Evolutionary conservation across 1,140 invertebrate genomes (phyloP).

Genomic region (Ectropis grisescens): DNA sequence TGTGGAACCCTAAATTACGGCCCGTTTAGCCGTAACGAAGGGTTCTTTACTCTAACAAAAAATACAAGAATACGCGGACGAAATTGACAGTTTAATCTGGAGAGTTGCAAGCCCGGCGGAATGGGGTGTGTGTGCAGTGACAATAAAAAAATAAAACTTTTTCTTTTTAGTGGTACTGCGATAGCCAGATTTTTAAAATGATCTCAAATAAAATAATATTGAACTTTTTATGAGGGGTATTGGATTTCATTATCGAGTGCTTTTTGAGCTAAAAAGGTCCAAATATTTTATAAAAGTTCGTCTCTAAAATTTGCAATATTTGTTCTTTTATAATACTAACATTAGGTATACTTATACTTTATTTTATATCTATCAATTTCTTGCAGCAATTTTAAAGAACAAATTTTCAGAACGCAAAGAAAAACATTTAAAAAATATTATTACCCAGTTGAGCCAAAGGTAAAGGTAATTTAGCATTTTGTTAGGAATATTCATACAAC

Average conservation of each 20-base stretch:
- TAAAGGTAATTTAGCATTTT: too few relatives aligned
- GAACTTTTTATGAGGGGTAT: too few relatives aligned
- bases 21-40: constrained; percentile 36
- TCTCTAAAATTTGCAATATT: not conserved
- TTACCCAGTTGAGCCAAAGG: too few relatives aligned
- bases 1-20: constrained; percentile 51
- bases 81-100: constrained; percentile 58
- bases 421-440: too few relatives aligned
- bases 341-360: too few relatives aligned
- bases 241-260: not conserved
- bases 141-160: not conserved
- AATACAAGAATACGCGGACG: constrained; percentile 19
- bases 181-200: not conserved
- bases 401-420: too few relatives aligned
- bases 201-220: not conserved
- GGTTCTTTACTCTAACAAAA: constrained; percentile 23
- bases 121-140: constrained; percentile 14
- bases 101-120: constrained; percentile 29
- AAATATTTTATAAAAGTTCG: not conserved
- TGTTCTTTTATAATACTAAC: too few relatives aligned
- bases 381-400: too few relatives aligned
- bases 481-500: too few relatives aligned
- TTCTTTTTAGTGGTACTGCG: not conserved
- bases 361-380: too few relatives aligned
- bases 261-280: not conserved